These are phyloP conservation scores for Arnoldichthys spilopterus DNA, from an alignment of 2,797 vertebrate species.

Conservation along the genomic window DNA sequence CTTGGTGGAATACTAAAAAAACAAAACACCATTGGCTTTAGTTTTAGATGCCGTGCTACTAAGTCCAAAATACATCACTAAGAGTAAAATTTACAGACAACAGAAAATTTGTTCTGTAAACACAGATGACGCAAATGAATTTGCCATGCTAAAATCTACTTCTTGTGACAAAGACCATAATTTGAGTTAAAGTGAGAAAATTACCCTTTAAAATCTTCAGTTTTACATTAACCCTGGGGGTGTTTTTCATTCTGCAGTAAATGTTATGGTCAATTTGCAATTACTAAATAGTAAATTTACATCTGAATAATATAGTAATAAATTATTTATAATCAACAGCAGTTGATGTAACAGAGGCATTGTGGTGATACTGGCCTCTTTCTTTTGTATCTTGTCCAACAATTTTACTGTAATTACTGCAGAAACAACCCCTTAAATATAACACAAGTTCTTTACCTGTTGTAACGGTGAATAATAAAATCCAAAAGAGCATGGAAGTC, in stretches of 20 bases:
- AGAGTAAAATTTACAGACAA: constrained; percentile 17
- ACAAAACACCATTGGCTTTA: no score
- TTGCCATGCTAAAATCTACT: background rate
- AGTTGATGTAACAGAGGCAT: background rate
- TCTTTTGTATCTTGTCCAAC: constrained; percentile 59
- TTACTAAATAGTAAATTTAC: background rate
- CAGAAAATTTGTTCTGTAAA: background rate
- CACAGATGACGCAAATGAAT: background rate
- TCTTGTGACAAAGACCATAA: background rate
- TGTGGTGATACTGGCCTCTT: no score
- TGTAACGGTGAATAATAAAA: constrained; percentile 85
- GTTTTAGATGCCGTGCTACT: no score
- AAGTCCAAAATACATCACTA: background rate
- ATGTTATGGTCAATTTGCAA: background rate
- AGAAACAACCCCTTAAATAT: background rate
- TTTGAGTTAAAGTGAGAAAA: background rate
- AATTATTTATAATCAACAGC: background rate
- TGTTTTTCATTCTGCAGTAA: background rate
- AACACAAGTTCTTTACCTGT: constrained; percentile 73
- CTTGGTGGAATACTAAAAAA: background rate
- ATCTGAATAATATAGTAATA: background rate
- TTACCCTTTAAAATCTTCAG: background rate
- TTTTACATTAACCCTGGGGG: background rate
- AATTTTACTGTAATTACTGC: constrained; percentile 70
- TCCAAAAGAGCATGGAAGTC: constrained; percentile 82